phyloP scores from a whole-genome alignment of 1,140 invertebrate species.

The Octopus bimaculoides region DNA sequence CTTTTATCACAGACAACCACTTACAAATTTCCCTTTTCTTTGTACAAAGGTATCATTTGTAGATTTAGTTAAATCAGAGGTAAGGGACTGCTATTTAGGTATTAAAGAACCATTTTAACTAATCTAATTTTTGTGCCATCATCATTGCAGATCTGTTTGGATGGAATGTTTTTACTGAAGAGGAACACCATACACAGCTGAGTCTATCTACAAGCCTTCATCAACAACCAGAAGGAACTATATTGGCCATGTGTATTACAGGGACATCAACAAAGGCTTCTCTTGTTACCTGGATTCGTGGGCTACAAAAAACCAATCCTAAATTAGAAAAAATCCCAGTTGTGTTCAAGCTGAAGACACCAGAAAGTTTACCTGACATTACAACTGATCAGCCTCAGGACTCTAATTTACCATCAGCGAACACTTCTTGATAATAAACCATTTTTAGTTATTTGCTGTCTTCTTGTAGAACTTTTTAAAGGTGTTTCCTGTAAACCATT shows the following conservation, averaged over 20 bases:
- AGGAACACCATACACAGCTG: slow-evolving; percentile 35
- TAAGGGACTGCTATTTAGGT: neutral
- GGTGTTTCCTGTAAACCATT: too few relatives aligned
- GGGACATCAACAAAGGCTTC: slow-evolving; percentile 75
- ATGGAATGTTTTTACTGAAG: slow-evolving; percentile 37
- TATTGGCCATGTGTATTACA: slow-evolving; percentile 82
- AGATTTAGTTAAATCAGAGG: too few relatives aligned
- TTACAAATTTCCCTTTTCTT: neutral
- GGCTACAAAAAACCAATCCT: slow-evolving; percentile 78
- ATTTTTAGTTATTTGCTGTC: too few relatives aligned
- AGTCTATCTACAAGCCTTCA: slow-evolving; percentile 68
- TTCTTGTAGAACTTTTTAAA: too few relatives aligned
- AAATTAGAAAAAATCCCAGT: slow-evolving; percentile 74
- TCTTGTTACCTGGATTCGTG: slow-evolving; percentile 86
- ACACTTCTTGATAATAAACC: too few relatives aligned
- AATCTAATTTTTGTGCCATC: neutral
- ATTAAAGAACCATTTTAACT: neutral
- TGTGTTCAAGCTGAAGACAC: slow-evolving; percentile 69
- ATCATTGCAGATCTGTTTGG: slow-evolving; percentile 33
- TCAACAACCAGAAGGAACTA: slow-evolving; percentile 90
- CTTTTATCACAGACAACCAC: too few relatives aligned
- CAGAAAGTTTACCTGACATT: slow-evolving; percentile 34
- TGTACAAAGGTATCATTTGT: too few relatives aligned
- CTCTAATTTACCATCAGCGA: too few relatives aligned
- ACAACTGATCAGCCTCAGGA: too few relatives aligned